Conservation (phyloP, 2,797 vertebrate species). For the Chelmon rostratus region DNA sequence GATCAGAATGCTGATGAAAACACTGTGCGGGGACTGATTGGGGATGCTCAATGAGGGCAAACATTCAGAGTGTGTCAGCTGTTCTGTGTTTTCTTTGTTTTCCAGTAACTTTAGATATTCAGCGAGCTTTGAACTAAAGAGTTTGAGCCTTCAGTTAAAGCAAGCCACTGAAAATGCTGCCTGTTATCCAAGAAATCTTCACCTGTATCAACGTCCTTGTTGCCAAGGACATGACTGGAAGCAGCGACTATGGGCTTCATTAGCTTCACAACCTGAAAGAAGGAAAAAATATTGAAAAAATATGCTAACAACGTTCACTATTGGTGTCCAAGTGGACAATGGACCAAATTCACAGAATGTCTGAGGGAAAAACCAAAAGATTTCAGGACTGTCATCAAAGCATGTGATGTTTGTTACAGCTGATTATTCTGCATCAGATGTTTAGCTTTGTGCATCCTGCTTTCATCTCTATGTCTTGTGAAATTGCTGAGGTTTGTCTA, state of each 20-base stretch:
- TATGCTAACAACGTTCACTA: background rate
- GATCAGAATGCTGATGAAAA: background rate
- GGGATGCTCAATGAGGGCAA: background rate
- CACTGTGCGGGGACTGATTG: background rate
- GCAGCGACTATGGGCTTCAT: slow-evolving; percentile 81
- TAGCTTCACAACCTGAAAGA: slow-evolving; percentile 73
- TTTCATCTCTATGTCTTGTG: background rate
- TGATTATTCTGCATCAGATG: background rate
- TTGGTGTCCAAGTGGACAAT: rapidly evolving
- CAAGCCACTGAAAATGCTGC: too few species aligned
- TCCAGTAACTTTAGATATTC: background rate
- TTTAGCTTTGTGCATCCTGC: background rate
- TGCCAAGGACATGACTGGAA: slow-evolving; percentile 72
- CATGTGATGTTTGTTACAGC: background rate
- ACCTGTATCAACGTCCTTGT: slow-evolving; percentile 81
- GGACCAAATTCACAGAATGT: background rate
- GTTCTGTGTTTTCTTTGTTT: background rate
- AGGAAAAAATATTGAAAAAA: background rate
- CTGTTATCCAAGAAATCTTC: slow-evolving; percentile 22
- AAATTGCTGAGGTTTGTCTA: background rate
- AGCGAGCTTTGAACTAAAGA: background rate
- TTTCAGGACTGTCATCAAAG: background rate
- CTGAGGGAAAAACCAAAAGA: background rate
- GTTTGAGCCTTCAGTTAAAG: background rate
- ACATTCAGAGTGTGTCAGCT: background rate